phyloP scores from a whole-genome alignment of 2,888 invertebrate species.

The Dryocosmus kuriphilus region DNA sequence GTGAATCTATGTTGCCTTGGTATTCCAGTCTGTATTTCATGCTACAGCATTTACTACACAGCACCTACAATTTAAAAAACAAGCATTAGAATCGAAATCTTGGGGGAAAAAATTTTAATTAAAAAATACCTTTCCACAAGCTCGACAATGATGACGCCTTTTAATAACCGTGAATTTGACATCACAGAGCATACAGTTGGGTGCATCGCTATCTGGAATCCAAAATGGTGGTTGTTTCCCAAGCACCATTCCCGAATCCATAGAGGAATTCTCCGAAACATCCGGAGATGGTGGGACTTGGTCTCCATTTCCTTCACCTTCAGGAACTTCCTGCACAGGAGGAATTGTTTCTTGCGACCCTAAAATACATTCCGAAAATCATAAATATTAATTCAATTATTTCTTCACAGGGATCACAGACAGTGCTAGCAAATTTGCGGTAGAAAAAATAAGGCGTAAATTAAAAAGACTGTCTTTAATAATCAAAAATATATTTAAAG shows the following conservation, averaged over 20 bases:
- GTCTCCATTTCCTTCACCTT: constrained; percentile 62
- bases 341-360: constrained; percentile 58
- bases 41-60: constrained; percentile 89
- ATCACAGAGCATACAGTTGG: constrained; percentile 90
- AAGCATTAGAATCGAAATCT: constrained; percentile 23
- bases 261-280: constrained; percentile 70
- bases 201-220: constrained; percentile 91
- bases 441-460: too few species aligned
- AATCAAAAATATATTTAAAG: too few species aligned
- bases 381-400: constrained; percentile 17
- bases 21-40: constrained; percentile 86
- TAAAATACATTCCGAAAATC: constrained; percentile 39
- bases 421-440: too few species aligned
- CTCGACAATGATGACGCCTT: constrained; percentile 92
- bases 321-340: constrained; percentile 62
- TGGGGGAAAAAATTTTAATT: too few species aligned
- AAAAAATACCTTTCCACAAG: constrained; percentile 90
- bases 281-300: constrained; percentile 69
- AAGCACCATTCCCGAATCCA: constrained; percentile 78
- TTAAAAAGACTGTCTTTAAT: too few species aligned
- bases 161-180: constrained; percentile 89
- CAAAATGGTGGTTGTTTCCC: constrained; percentile 90
- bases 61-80: constrained; percentile 79
- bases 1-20: constrained; percentile 85
- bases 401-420: too few species aligned